Evolutionary conservation across 2,888 invertebrate genomes (phyloP), one percentile per base, ranked within the genome.

Genomic region (Lagria hirta): DNA sequence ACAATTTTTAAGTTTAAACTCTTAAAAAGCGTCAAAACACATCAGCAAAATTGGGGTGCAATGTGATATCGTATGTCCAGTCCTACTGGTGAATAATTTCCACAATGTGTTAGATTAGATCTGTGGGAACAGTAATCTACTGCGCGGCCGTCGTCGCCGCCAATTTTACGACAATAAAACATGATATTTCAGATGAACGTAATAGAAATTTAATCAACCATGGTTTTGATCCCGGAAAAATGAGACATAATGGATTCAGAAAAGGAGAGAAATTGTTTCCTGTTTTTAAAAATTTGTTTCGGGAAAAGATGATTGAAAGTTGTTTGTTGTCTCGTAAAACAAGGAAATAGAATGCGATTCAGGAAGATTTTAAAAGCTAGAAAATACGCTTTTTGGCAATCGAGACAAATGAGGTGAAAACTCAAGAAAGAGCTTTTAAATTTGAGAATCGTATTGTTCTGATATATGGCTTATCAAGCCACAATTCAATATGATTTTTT

Each of bases 171-270:
- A 57, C 54, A 54, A 58, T 55, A 51, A 50, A 27, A 30, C 36
- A n/a, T 18, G 46, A 54, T 48, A 47, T 48, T 49, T 48, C 47
- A 54, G 51, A 55, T 51, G 52, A 57, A 55, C 54, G 57, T 58
- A 58, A 59, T 58, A 59, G 58, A 59, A 58, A 58, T 59, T 59
- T 58, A 61, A 61, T 60, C 57, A 58, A 55, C 50, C 58, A 54
- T 55, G 53, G 54, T 53, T 52, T 46, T 49, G 47, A 38, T 42
- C 48, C 51, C 49, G 45, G 20, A 32, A 51, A 50, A 50, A 30
- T 30, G 32, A 24, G 18, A 26, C 16, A 18, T 33, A 33, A 36
- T 24, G 36, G 26, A 24, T 36, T 26, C 24, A 36, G 26, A 24
- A 41, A 32, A 33, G 20, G 21, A 30, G 38, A 38, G 30, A 30